Percentiles rank a stretch among this genome's conserved stretches.
These are phyloP conservation scores for Heliocidaris tuberculata DNA, from an alignment of 35 echinoderm and acorn worm species.

Conservation along the genomic window DNA sequence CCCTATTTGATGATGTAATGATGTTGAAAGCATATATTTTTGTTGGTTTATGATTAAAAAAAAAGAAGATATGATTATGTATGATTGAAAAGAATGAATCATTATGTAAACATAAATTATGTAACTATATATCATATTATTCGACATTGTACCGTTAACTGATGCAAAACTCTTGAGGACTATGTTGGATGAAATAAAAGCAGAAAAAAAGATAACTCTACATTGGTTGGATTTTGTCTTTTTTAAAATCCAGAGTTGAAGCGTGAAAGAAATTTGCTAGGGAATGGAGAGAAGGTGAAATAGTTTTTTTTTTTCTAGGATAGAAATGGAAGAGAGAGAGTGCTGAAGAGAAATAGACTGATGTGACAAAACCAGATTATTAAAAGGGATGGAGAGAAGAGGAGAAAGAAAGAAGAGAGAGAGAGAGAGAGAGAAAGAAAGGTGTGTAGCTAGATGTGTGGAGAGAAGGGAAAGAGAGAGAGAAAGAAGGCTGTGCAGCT, in stretches of 20 bases:
- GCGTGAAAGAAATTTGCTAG: neutral
- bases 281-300: neutral
- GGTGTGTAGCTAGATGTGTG: too few species aligned
- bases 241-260: neutral
- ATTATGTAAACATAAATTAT: constrained; percentile 13
- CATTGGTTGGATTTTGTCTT: neutral
- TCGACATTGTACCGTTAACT: neutral
- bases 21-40: constrained; percentile 6
- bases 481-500: neutral
- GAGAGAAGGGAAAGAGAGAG: neutral
- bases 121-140: neutral
- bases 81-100: neutral
- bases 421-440: too few species aligned
- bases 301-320: neutral
- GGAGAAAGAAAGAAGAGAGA: neutral
- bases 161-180: neutral
- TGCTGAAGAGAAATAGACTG: neutral
- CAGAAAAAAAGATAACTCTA: neutral
- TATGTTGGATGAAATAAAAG: neutral
- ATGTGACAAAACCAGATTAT: neutral
- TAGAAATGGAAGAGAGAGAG: neutral
- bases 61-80: too few species aligned
- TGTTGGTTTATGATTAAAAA: neutral
- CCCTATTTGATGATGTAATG: neutral
- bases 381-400: neutral